Percentiles rank a stretch among this genome's conserved stretches.
Conservation (phyloP, 2,888 invertebrate species). For the Acanthosepion lycidas region DNA sequence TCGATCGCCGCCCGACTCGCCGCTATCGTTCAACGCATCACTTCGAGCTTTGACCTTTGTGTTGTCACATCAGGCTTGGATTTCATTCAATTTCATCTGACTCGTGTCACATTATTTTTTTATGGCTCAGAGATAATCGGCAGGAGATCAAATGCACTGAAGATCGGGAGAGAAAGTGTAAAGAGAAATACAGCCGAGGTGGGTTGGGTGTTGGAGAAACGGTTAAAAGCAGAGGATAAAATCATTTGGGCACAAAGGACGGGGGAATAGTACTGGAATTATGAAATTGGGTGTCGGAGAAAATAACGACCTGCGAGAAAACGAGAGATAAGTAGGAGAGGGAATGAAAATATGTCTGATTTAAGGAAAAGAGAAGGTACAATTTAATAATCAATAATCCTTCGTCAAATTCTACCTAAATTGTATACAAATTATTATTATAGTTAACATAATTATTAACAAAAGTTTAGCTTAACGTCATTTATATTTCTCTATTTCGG, state of each 20-base stretch:
- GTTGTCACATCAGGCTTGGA: constrained; percentile 12
- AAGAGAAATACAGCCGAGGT: not conserved
- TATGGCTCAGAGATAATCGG: not conserved
- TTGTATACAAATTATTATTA: too few relatives aligned
- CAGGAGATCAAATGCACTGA: not conserved
- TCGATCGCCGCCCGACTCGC: not conserved
- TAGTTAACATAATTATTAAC: too few relatives aligned
- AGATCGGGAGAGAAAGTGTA: not conserved
- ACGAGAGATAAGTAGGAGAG: not conserved
- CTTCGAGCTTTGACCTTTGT: not conserved
- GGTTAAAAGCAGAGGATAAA: not conserved
- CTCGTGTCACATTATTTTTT: constrained; percentile 5
- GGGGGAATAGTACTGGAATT: not conserved
- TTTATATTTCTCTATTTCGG: too few relatives aligned
- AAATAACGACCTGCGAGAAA: not conserved
- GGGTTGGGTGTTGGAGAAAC: accelerated
- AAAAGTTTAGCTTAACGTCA: too few relatives aligned
- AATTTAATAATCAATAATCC: too few relatives aligned
- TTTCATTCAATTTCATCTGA: constrained; percentile 17
- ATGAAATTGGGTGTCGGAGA: too few relatives aligned
- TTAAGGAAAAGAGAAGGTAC: not conserved
- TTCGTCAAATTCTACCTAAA: too few relatives aligned
- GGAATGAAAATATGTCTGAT: not conserved
- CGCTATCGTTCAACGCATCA: not conserved
- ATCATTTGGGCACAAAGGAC: not conserved